phyloP scores from a whole-genome alignment of 2,888 invertebrate species.

The Aromia moschata region DNA sequence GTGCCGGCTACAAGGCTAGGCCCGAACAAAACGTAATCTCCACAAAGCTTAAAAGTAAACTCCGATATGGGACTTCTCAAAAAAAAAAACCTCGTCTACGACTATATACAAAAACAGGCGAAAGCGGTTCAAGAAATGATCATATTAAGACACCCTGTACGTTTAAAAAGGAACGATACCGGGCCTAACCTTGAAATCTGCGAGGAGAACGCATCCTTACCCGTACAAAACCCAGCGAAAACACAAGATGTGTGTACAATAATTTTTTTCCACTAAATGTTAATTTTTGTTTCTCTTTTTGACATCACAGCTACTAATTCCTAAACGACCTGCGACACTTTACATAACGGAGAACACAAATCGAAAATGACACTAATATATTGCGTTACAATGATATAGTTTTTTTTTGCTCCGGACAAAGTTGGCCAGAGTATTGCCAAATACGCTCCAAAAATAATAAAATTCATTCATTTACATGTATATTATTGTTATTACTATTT shows the following conservation, averaged over 20 bases:
- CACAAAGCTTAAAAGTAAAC: conserved; percentile 30
- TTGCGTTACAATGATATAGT: conserved; percentile 54
- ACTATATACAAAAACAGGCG: conserved; percentile 39
- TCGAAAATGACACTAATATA: conserved; percentile 43
- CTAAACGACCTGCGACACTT: conserved; percentile 56
- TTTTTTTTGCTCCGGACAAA: conserved; percentile 34
- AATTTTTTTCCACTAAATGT: conserved; percentile 46
- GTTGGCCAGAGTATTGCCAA: conserved; percentile 37
- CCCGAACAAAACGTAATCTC: conserved; percentile 22
- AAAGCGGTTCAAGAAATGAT: not conserved
- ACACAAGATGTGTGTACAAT: conserved; percentile 35
- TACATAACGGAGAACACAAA: conserved; percentile 43
- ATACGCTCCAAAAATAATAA: conserved; percentile 45
- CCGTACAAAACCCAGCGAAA: conserved; percentile 30
- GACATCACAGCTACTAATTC: conserved; percentile 60
- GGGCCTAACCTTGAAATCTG: conserved; percentile 27
- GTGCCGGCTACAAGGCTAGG: conserved; percentile 19
- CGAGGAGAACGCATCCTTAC: conserved; percentile 15
- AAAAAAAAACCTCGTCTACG: conserved; percentile 33
- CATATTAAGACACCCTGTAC: conserved; percentile 15
- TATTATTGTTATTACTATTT: too few relatives aligned
- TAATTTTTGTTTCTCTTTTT: conserved; percentile 41
- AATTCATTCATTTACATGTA: conserved; percentile 49
- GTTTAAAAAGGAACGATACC: not conserved
- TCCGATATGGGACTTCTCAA: conserved; percentile 31